Percentiles rank a stretch among this genome's conserved stretches.
Conservation (phyloP, 2,797 vertebrate genomes). For the Lacerta viridis region DNA sequence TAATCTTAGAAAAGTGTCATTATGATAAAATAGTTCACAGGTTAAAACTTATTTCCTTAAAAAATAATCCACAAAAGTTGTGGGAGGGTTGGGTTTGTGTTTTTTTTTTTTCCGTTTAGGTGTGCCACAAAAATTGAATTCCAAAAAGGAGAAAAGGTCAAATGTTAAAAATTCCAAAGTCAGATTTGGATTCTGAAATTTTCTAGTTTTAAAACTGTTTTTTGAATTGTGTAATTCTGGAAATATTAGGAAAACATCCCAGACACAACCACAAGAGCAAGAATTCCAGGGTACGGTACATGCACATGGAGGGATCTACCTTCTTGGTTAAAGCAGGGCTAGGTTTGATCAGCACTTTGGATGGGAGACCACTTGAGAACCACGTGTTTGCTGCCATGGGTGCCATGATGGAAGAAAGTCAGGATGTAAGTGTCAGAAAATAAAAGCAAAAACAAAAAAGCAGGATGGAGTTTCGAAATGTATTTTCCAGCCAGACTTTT, state of each 20-base stretch:
- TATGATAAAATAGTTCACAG: neutral
- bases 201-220: neutral
- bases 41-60: neutral
- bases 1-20: neutral
- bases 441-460: too few species aligned
- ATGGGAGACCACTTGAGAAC: too few species aligned
- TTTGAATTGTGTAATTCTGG: neutral
- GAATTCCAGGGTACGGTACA: too few species aligned
- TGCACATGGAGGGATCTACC: too few species aligned
- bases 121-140: neutral
- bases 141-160: neutral
- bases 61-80: neutral
- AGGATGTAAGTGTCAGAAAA: too few species aligned
- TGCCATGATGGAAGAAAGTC: too few species aligned
- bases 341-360: too few species aligned
- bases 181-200: neutral
- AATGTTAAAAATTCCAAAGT: neutral
- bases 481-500: neutral
- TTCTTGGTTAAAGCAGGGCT: too few species aligned
- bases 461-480: neutral
- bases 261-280: neutral
- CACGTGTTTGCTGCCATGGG: too few species aligned
- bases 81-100: neutral
- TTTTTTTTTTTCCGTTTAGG: neutral
- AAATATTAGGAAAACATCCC: neutral